These are phyloP conservation scores for Channa striata DNA, from an alignment of 2,797 vertebrate species.

Conservation along the genomic window DNA sequence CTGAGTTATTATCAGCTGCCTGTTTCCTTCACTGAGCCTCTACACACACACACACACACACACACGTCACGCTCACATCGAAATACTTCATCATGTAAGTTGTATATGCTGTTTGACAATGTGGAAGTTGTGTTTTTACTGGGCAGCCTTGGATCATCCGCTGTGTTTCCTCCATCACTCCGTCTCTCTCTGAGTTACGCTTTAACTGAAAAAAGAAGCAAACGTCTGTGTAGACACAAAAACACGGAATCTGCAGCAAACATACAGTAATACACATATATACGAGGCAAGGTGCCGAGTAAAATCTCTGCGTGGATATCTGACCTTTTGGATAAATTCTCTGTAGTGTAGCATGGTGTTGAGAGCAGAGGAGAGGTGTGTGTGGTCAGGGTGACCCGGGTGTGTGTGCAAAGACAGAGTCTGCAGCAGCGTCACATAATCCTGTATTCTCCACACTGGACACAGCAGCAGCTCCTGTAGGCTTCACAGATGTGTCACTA, in stretches of 20 bases:
- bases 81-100: neutral
- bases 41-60: conserved; percentile 56
- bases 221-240: too few relatives aligned
- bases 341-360: conserved; percentile 78
- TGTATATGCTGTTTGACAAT: neutral
- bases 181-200: conserved; percentile 72
- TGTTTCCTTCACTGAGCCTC: conserved; percentile 86
- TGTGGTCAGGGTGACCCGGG: conserved; percentile 81
- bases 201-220: conserved; percentile 81
- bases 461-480: conserved; percentile 88
- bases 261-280: neutral
- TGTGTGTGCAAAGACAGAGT: conserved; percentile 84
- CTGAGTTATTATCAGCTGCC: conserved; percentile 86
- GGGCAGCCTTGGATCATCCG: conserved; percentile 85
- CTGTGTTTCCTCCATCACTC: conserved; percentile 83
- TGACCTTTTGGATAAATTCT: conserved; percentile 85
- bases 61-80: neutral
- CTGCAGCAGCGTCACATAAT: conserved; percentile 87
- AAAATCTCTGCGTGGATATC: too few relatives aligned
- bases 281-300: too few relatives aligned
- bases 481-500: conserved; percentile 63
- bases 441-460: conserved; percentile 85
- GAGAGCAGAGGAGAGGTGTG: conserved; percentile 80
- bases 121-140: conserved; percentile 68
- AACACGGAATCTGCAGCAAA: too few relatives aligned